phyloP scores from a whole-genome alignment of 1,140 invertebrate genomes.

The Bombus sylvicola region DNA sequence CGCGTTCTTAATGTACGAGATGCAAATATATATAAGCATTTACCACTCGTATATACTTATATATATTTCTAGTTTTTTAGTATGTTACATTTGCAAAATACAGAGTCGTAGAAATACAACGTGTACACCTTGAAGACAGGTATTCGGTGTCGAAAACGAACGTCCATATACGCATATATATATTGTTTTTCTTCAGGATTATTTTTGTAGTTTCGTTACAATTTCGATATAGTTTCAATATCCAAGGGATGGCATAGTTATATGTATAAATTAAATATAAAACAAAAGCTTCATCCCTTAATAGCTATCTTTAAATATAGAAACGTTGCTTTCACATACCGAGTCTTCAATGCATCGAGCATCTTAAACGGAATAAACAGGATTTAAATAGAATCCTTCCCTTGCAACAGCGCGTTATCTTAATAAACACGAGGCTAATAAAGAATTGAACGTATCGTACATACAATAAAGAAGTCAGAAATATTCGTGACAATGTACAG shows the following conservation, averaged over 20 bases:
- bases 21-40: constrained; percentile 46
- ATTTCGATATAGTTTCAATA: not conserved
- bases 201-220: constrained; percentile 26
- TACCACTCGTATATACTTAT: constrained; percentile 54
- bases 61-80: constrained; percentile 50
- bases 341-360: constrained; percentile 33
- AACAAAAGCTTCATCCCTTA: not conserved
- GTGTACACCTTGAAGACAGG: constrained; percentile 46
- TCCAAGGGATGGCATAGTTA: not conserved
- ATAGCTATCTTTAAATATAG: not conserved
- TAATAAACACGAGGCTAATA: constrained; percentile 40
- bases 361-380: not conserved
- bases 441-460: constrained; percentile 29
- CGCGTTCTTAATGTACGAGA: constrained; percentile 57
- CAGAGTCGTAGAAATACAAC: constrained; percentile 59
- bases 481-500: constrained; percentile 59
- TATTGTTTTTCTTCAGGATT: not conserved
- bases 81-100: constrained; percentile 75
- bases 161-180: not conserved
- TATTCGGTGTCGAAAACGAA: constrained; percentile 30
- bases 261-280: not conserved
- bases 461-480: constrained; percentile 25
- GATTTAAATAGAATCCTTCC: not conserved
- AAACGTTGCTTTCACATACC: constrained; percentile 9
- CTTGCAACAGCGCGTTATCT: not conserved